Conservation (phyloP, 2,113 vertebrate genomes). For the Cheilinus undulatus region DNA sequence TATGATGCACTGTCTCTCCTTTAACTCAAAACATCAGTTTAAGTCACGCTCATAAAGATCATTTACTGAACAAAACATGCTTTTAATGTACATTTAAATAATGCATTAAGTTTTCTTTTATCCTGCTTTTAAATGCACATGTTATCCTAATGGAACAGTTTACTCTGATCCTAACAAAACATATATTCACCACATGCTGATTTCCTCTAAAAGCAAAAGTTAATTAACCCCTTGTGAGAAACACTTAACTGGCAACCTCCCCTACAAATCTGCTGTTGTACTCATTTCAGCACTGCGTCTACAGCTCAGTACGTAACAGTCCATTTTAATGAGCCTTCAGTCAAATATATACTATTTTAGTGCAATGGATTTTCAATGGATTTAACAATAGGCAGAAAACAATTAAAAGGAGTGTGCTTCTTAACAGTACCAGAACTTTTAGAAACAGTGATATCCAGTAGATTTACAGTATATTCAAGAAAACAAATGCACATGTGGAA, state of each 20-base stretch:
- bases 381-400: too few relatives aligned
- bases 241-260: background rate
- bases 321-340: background rate
- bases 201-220: background rate
- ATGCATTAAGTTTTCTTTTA: background rate
- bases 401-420: too few relatives aligned
- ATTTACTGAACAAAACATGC: too few relatives aligned
- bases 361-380: too few relatives aligned
- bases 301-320: background rate
- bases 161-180: background rate
- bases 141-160: background rate
- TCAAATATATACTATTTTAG: too few relatives aligned
- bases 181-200: background rate
- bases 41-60: background rate
- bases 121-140: background rate
- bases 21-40: background rate
- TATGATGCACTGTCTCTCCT: too few relatives aligned
- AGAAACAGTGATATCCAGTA: too few relatives aligned
- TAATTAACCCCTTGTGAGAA: slow-evolving; percentile 12
- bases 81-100: too few relatives aligned
- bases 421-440: too few relatives aligned
- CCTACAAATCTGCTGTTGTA: background rate
- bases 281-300: background rate
- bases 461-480: too few relatives aligned
- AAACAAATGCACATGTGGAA: too few relatives aligned